These are phyloP conservation scores for Athetis lepigone DNA, from an alignment of 2,888 invertebrate genomes.

Conservation along the genomic window DNA sequence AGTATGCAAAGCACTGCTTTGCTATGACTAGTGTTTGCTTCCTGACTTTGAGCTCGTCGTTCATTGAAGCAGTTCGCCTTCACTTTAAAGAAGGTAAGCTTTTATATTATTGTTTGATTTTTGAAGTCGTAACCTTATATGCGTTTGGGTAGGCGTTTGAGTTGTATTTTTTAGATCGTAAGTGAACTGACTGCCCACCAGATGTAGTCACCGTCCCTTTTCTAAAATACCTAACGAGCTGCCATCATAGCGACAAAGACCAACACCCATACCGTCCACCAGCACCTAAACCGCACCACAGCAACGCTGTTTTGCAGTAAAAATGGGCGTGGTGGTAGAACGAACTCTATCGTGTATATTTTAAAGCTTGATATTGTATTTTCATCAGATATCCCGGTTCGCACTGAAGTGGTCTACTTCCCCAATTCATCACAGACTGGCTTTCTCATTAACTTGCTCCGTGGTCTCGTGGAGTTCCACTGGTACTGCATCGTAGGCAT, in stretches of 20 bases:
- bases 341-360: too few relatives aligned
- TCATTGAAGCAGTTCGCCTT: constrained; percentile 65
- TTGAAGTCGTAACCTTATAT: too few relatives aligned
- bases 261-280: too few relatives aligned
- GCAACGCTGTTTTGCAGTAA: too few relatives aligned
- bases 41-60: constrained; percentile 60
- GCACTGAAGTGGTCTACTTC: constrained; percentile 73
- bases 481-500: constrained; percentile 75
- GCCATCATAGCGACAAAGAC: too few relatives aligned
- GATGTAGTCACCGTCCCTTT: too few relatives aligned
- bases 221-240: too few relatives aligned
- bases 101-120: background rate
- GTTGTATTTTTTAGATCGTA: too few relatives aligned
- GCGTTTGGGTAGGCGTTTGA: too few relatives aligned
- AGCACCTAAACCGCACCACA: too few relatives aligned
- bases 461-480: constrained; percentile 72
- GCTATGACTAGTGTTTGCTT: constrained; percentile 55
- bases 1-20: constrained; percentile 61
- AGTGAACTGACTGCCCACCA: too few relatives aligned
- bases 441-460: constrained; percentile 65
- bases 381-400: constrained; percentile 71
- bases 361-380: background rate
- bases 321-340: too few relatives aligned
- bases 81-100: constrained; percentile 72
- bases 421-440: constrained; percentile 68